Evolutionary conservation across 1,140 invertebrate species (phyloP).

Genomic region (Macrobrachium nipponense): DNA sequence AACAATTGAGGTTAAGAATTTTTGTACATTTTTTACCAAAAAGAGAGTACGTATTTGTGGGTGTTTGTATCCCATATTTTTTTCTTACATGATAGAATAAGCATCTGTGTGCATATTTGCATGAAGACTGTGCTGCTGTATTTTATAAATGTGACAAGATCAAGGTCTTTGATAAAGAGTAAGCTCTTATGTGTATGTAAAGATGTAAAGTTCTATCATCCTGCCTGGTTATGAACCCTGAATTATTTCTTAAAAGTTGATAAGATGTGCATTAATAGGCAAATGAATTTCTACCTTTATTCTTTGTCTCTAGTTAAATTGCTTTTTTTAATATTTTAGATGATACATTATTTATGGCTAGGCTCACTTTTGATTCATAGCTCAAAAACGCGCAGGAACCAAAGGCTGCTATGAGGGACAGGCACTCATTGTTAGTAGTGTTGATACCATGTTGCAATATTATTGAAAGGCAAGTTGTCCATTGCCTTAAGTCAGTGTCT

Average conservation of each 20-base stretch:
- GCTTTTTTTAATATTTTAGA: background rate
- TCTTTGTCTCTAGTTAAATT: background rate
- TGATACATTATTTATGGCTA: no score
- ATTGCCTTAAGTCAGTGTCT: constrained; percentile 56
- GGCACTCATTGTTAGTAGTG: constrained; percentile 11
- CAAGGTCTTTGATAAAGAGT: constrained; percentile 5
- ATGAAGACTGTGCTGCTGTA: constrained; percentile 35
- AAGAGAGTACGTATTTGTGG: constrained; percentile 10
- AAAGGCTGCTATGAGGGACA: constrained; percentile 19
- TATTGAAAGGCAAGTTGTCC: constrained; percentile 50
- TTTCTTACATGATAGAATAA: constrained; percentile 16
- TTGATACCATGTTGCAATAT: constrained; percentile 45
- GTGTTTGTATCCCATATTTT: constrained; percentile 20
- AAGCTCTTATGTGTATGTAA: background rate
- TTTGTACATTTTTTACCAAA: background rate
- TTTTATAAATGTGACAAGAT: constrained; percentile 44
- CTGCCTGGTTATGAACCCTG: background rate
- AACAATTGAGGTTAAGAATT: constrained; percentile 38
- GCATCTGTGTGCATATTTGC: constrained; percentile 30
- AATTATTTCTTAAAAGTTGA: background rate
- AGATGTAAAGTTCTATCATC: background rate
- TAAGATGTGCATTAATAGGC: no score
- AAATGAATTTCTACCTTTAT: no score
- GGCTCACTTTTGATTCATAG: background rate
- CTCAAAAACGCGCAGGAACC: constrained; percentile 5